Evolutionary conservation across 1,140 invertebrate genomes (phyloP), one percentile per base, ranked within the genome.

Genomic region (Leptopilina clavipes): DNA sequence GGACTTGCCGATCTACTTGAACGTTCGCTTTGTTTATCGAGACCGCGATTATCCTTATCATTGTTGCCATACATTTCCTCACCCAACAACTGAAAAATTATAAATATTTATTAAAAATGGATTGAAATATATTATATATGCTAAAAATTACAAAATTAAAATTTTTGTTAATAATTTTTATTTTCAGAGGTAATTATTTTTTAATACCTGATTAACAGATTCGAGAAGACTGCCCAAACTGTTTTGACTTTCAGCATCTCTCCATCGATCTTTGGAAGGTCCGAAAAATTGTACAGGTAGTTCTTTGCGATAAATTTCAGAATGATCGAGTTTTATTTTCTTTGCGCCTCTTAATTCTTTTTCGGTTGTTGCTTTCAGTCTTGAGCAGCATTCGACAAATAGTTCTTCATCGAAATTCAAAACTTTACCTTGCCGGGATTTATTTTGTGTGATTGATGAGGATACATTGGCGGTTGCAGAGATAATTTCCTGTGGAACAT

Each of bases 361-460:
- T 65, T 91, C 90, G 0, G 88, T 87, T 0, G 89, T 89, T 0
- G 90, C 89, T 73, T 91, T 91, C 5, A 91, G 59, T 52, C 90
- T 86, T 0, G 89, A 90, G 73, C 90, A 90, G 48, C 90, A 90
- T 48, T 91, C 90, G 0, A 90, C 89, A 43, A 91, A 91, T 11
- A 90, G 76, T 48, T 89, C 89, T 54, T 90, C 88, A 40, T 90
- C 89, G 11, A 87, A 89, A 54, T 91, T 91, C 10, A 91, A 59
- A 1, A 90, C 89, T 17, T 90, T 90, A 0, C 87, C 89, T 19
- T 89, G 86, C 8, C 88, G 81, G 0, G 84, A 80, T 25, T 89
- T 87, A 22, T 85, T 79, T 52, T 77, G 78, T 1, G 48, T 22
- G 12, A 25, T 43, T 5, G 70, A 40, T 14, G 70, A 74, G 6